Conservation (phyloP, 2,797 vertebrate species). For the Discoglossus pictus region DNA sequence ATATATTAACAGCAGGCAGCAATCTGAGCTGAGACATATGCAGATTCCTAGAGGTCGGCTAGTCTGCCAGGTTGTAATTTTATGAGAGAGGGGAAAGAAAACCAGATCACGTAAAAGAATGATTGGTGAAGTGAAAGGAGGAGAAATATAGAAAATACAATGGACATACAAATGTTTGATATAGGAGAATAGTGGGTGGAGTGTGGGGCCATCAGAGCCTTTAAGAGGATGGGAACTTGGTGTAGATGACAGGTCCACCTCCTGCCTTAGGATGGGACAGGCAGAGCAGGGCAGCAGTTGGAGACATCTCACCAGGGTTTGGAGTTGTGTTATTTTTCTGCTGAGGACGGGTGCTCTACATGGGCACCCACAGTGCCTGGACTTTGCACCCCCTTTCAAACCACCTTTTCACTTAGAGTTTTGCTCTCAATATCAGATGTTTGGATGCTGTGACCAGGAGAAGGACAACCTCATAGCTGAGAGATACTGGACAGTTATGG, state of each 20-base stretch:
- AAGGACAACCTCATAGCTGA: constrained; percentile 74
- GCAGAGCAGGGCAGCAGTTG: constrained; percentile 7
- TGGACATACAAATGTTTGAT: too few species aligned
- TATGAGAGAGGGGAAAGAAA: too few species aligned
- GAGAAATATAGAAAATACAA: too few species aligned
- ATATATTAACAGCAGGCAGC: too few species aligned
- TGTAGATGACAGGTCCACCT: constrained; percentile 1
- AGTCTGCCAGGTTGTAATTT: too few species aligned
- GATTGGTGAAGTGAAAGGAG: too few species aligned
- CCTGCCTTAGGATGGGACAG: constrained; percentile 38
- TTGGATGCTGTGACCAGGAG: constrained; percentile 82
- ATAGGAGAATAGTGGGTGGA: too few species aligned
- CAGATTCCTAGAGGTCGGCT: too few species aligned
- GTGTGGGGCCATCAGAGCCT: too few species aligned
- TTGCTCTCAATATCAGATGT: constrained; percentile 75
- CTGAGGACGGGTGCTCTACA: constrained; percentile 51
- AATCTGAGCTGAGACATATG: too few species aligned
- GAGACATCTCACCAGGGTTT: not conserved
- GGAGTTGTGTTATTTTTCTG: constrained; percentile 36
- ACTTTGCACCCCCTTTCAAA: constrained; percentile 79
- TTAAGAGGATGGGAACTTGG: constrained; percentile 63
- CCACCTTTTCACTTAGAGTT: constrained; percentile 76
- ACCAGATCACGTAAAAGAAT: too few species aligned
- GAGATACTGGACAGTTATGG: constrained; percentile 77
- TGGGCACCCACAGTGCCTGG: constrained; percentile 83